A percentile compares a stretch with the other conserved stretches of the same genome.
These are phyloP conservation scores for Halcyon chelicuti DNA, from an alignment of 2,797 vertebrate genomes.

Conservation along the genomic window DNA sequence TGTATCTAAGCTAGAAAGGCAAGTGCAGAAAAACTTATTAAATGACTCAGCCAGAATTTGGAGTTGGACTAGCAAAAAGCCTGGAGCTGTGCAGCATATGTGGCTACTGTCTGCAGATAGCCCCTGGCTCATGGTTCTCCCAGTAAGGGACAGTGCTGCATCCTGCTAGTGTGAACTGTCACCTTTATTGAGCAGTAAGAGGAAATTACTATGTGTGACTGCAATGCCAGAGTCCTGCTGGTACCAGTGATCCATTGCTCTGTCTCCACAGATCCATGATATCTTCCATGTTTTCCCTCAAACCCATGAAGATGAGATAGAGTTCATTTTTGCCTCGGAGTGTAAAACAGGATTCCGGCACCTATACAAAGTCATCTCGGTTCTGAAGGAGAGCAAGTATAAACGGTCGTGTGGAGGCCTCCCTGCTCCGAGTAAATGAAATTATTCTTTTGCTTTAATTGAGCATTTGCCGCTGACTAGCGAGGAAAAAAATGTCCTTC, in stretches of 20 bases:
- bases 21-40: background rate
- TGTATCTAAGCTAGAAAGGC: background rate
- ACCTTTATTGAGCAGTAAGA: background rate
- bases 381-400: slow-evolving; percentile 82
- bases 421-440: slow-evolving; percentile 77
- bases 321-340: slow-evolving; percentile 86
- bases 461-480: background rate
- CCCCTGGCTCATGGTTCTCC: background rate
- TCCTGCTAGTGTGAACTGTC: background rate
- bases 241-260: background rate
- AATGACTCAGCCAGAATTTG: background rate
- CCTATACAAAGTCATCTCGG: slow-evolving; percentile 79
- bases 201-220: background rate
- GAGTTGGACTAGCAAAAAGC: background rate
- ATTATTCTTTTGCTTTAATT: background rate
- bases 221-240: background rate
- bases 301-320: slow-evolving; percentile 80
- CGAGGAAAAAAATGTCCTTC: background rate
- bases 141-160: background rate
- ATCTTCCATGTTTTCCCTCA: slow-evolving; percentile 85
- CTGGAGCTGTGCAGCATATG: background rate
- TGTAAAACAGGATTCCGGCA: slow-evolving; percentile 86
- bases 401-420: slow-evolving; percentile 77
- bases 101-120: background rate
- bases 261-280: slow-evolving; percentile 81